Evolutionary conservation across 2,113 vertebrate species (phyloP).

Genomic region (Colinus virginianus): DNA sequence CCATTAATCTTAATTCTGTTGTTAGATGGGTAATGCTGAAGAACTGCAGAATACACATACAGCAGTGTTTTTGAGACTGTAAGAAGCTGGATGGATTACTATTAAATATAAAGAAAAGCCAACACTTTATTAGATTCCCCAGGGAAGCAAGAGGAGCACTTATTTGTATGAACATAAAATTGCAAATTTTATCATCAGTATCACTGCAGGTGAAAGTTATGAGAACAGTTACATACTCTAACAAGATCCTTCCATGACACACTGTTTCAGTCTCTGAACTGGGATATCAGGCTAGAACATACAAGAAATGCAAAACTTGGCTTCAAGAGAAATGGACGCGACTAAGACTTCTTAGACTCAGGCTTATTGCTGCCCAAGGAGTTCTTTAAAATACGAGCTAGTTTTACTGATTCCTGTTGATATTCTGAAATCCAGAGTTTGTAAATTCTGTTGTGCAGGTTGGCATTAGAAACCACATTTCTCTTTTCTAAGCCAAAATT

Average conservation of each 20-base stretch:
- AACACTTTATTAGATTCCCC: neutral
- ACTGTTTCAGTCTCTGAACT: neutral
- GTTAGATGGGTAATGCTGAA: neutral
- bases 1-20: neutral
- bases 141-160: neutral
- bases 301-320: neutral
- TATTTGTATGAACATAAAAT: constrained; percentile 18
- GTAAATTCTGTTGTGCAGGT: neutral
- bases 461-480: neutral
- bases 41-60: neutral
- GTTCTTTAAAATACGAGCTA: neutral
- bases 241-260: constrained; percentile 1
- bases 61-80: neutral
- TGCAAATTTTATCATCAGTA: constrained; percentile 17
- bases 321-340: neutral
- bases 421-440: neutral
- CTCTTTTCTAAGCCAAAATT: constrained; percentile 2
- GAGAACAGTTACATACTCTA: constrained; percentile 11
- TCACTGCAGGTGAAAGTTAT: constrained; percentile 15
- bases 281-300: neutral
- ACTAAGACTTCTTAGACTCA: neutral
- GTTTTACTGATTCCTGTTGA: neutral
- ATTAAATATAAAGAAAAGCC: neutral
- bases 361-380: neutral
- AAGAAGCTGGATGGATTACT: neutral